A percentile compares a stretch with the other conserved stretches of the same genome.
Conservation (phyloP, 2,888 invertebrate genomes). For the Chorisops tibialis region DNA sequence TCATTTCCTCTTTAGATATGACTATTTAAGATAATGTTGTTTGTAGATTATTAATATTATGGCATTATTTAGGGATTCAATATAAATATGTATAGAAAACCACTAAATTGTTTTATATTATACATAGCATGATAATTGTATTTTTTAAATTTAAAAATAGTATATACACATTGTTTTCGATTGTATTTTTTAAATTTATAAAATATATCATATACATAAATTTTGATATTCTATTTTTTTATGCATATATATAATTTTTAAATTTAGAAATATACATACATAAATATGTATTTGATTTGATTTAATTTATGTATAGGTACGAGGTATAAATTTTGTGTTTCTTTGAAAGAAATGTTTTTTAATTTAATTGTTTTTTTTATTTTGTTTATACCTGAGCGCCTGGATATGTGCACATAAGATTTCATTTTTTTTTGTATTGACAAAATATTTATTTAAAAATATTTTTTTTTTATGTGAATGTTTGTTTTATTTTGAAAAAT, state of each 20-base stretch:
- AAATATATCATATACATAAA: background rate
- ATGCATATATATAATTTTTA: background rate
- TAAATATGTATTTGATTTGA: conserved; percentile 22
- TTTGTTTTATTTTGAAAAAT: background rate
- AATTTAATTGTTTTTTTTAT: conserved; percentile 31
- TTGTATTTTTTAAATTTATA: conserved; percentile 1
- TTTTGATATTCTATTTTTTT: conserved; percentile 17
- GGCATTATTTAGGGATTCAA: background rate
- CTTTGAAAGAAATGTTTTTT: conserved; percentile 22
- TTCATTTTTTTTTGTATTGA: background rate
- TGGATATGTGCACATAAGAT: conserved; percentile 46
- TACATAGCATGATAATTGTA: background rate
- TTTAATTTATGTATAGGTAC: conserved; percentile 8
- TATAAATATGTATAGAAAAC: too few relatives aligned
- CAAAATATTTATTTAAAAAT: background rate
- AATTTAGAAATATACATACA: conserved; percentile 18
- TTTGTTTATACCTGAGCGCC: conserved; percentile 38
- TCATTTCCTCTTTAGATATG: background rate
- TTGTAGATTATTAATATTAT: background rate
- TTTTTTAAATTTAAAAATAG: background rate
- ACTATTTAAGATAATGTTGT: background rate
- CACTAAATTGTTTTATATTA: background rate
- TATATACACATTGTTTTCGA: background rate
- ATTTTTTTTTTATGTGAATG: background rate
- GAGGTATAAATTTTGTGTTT: background rate